Conservation (phyloP, 2,888 invertebrate species). For the Drepanosiphum platanoidis region DNA sequence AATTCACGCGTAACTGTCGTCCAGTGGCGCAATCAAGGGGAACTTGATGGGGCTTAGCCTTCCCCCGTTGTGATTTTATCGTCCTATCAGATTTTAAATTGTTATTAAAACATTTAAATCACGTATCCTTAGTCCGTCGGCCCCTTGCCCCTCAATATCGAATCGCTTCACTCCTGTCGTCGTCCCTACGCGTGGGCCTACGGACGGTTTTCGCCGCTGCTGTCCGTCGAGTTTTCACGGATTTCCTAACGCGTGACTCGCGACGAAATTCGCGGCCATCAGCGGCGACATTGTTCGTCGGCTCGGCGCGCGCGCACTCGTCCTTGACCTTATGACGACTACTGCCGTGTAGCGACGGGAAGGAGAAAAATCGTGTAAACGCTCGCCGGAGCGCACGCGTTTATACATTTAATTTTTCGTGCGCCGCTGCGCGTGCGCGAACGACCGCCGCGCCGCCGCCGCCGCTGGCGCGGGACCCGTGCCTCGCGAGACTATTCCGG, state of each 20-base stretch:
- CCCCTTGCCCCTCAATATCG: too few species aligned
- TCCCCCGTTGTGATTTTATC: too few species aligned
- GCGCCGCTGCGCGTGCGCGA: background rate
- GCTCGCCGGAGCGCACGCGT: too few species aligned
- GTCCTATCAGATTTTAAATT: too few species aligned
- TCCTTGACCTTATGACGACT: slow-evolving; percentile 50
- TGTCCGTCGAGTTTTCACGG: background rate
- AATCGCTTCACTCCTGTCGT: background rate
- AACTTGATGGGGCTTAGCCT: too few species aligned
- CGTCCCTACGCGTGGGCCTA: background rate
- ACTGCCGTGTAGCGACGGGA: background rate
- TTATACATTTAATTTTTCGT: background rate
- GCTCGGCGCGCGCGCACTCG: slow-evolving; percentile 16
- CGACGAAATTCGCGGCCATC: slow-evolving; percentile 1
- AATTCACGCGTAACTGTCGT: too few species aligned
- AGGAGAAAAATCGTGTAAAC: slow-evolving; percentile 22
- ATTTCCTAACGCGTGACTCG: background rate
- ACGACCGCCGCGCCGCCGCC: background rate
- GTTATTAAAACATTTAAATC: too few species aligned
- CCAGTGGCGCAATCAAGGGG: too few species aligned
- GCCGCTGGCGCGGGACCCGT: too few species aligned
- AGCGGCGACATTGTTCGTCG: slow-evolving; percentile 9
- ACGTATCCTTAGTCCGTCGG: background rate
- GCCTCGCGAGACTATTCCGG: too few species aligned
- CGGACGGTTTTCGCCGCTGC: background rate